Base-by-base conservation (phyloP, 1,140 invertebrate genomes). In the Papilio glaucus region DNA sequence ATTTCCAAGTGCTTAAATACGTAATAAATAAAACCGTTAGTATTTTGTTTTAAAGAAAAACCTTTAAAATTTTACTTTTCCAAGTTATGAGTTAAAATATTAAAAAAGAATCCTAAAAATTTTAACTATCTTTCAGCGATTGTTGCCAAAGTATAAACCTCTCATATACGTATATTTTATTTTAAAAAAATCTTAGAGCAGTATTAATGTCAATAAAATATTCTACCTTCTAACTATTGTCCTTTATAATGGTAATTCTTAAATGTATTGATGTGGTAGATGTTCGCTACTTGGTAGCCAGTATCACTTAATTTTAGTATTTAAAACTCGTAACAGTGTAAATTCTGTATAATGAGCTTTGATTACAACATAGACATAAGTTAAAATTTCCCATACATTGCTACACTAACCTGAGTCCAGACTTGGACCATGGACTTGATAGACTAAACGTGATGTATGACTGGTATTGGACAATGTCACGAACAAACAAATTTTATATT, bases 211-310 rank as follows among this genome's bases (percentile, higher is more conserved):
- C 45, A 9, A 49, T 45, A 45, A 45, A 18, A 45, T 49, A 21
- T 49, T 49, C 42, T 49, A 49, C 18, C 18, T 49, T 49, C 18
- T 15, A 49, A 49, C 18, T 49, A 57, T 24, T 24, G 45, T 53
- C 21, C 21, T 57, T 24, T 12, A 26, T 26, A 24, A n/a, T 57
- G 9, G 24, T 24, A 12, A 53, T 53, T 53, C 49, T 10, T 53
- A 45, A 15, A 45, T 15, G n/a, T 49, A 49, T 49, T 57, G 21
- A 57, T 57, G 49, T 57, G 4, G 6, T 57, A 24, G 21, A 57
- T 57, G 49, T 57, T 57, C 24, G 49, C 49, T 57, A 57, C 49
- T 4, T 57, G 24, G 49, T 57, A 57, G 49, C 49, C 21, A 53
- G 21, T 24, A 18, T 45, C 42, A 33, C 2, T 3, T 45, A 24